Evolutionary conservation across 2,797 vertebrate genomes (phyloP).

Genomic region (Poeciliopsis turneri): DNA sequence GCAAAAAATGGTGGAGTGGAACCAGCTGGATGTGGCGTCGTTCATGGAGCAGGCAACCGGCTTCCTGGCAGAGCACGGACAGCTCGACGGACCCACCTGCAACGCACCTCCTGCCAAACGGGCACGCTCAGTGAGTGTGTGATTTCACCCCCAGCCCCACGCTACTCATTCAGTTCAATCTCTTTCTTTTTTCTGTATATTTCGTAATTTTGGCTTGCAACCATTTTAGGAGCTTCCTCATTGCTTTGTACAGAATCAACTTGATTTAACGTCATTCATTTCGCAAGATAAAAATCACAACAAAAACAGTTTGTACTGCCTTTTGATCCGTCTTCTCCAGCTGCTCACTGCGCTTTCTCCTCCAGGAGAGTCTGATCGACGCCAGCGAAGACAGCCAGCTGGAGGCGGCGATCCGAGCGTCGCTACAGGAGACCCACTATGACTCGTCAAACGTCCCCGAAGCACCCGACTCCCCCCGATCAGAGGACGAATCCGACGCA

Average conservation of each 20-base stretch:
- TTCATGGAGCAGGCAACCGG: constrained; percentile 96
- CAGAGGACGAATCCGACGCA: constrained; percentile 89
- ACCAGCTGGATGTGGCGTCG: constrained; percentile 93
- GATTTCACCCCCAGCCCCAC: constrained; percentile 25
- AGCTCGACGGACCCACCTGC: constrained; percentile 94
- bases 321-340: constrained; percentile 35
- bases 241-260: neutral
- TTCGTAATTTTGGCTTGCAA: constrained; percentile 1
- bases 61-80: constrained; percentile 95
- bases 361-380: constrained; percentile 97
- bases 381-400: constrained; percentile 99
- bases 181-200: neutral
- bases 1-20: constrained; percentile 99
- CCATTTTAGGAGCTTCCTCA: neutral
- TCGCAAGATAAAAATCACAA: neutral
- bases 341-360: constrained; percentile 44
- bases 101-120: constrained; percentile 93
- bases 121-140: constrained; percentile 90
- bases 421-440: constrained; percentile 97
- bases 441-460: constrained; percentile 90
- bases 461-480: constrained; percentile 84
- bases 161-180: constrained; percentile 2
- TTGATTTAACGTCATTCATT: neutral
- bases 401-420: constrained; percentile 97
- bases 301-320: neutral